A percentile compares a stretch with the other conserved stretches of the same genome.
Conservation (phyloP, 1,140 invertebrate genomes). For the Pseudoatta argentina region DNA sequence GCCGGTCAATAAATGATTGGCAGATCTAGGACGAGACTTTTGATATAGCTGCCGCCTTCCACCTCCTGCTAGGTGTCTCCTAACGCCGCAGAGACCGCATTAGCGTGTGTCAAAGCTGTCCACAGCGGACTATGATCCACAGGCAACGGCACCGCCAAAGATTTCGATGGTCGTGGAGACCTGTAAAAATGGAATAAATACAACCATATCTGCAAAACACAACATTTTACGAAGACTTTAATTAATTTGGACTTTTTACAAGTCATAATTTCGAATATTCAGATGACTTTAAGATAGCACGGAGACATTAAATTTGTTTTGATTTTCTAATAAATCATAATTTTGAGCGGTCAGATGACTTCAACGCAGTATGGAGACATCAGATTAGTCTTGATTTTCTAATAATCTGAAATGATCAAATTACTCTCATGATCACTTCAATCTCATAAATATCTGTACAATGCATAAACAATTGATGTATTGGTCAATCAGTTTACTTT, state of each 20-base stretch:
- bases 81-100: constrained; percentile 85
- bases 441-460: neutral
- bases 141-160: constrained; percentile 77
- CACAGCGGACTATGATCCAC: constrained; percentile 88
- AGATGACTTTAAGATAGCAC: neutral
- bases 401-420: neutral
- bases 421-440: neutral
- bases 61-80: constrained; percentile 86
- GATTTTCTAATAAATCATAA: neutral
- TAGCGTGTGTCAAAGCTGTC: constrained; percentile 89
- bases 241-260: neutral
- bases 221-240: neutral
- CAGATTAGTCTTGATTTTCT: neutral
- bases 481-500: neutral
- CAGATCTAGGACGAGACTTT: constrained; percentile 88
- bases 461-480: neutral
- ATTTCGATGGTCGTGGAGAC: constrained; percentile 81
- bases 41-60: constrained; percentile 85
- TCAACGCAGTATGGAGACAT: neutral
- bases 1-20: constrained; percentile 85
- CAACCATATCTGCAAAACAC: neutral
- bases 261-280: neutral
- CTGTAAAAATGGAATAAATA: constrained; percentile 65
- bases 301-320: neutral
- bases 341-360: neutral